A percentile compares a stretch with the other conserved stretches of the same genome.
Evolutionary conservation across 2,888 invertebrate genomes (phyloP).

Genomic region (Drosophila colorata): DNA sequence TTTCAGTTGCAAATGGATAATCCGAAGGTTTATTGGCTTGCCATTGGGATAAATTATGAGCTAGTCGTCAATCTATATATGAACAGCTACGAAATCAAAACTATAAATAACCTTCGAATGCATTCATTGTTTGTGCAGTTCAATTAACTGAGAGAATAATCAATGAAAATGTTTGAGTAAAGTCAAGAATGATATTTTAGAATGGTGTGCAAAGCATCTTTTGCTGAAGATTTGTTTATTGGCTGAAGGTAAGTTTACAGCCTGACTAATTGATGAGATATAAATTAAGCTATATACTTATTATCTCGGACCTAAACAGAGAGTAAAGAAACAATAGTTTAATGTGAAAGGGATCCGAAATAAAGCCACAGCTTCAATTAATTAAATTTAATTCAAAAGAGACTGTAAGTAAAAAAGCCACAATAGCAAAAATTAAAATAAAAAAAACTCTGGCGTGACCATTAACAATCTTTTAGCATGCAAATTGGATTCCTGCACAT

Average conservation of each 20-base stretch:
- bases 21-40: conserved; percentile 57
- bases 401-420: not conserved
- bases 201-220: too few species aligned
- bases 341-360: too few species aligned
- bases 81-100: conserved; percentile 19
- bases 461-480: conserved; percentile 55
- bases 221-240: too few species aligned
- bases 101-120: conserved; percentile 16
- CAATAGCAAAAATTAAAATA: not conserved
- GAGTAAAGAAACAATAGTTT: too few species aligned
- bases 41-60: conserved; percentile 40
- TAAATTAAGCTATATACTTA: too few species aligned
- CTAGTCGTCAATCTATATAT: conserved; percentile 30
- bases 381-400: not conserved
- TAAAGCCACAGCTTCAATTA: not conserved
- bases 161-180: not conserved
- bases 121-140: conserved; percentile 23
- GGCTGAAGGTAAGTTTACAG: too few species aligned
- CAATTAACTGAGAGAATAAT: conserved; percentile 1
- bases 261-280: too few species aligned
- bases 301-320: too few species aligned
- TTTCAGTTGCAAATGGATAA: conserved; percentile 46
- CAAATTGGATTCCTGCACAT: conserved; percentile 54
- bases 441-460: conserved; percentile 13
- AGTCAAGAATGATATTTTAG: not conserved